phyloP scores from a whole-genome alignment of 2,113 vertebrate species.

The Platysteira castanea region DNA sequence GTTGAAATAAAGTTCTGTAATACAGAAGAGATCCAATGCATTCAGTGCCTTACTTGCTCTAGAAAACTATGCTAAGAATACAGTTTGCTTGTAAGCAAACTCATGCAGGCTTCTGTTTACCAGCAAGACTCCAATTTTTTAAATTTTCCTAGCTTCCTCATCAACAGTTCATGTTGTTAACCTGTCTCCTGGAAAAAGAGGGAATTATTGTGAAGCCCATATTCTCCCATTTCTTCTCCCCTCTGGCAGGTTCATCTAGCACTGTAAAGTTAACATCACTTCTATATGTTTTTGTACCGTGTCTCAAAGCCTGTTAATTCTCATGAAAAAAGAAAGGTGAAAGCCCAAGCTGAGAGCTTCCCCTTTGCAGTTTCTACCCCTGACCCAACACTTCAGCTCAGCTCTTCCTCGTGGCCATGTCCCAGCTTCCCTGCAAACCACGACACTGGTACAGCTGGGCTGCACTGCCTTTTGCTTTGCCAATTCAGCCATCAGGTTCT shows the following conservation, averaged over 20 bases:
- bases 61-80: neutral
- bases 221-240: neutral
- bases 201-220: neutral
- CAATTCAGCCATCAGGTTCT: neutral
- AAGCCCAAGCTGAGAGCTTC: neutral
- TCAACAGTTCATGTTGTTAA: neutral
- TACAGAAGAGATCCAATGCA: neutral
- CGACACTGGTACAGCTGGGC: rapidly evolving
- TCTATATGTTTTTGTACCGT: rapidly evolving
- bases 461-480: neutral
- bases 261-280: neutral
- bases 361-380: neutral
- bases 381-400: neutral
- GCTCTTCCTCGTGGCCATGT: rapidly evolving
- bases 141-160: neutral
- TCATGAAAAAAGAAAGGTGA: neutral
- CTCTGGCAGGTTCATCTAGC: neutral
- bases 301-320: neutral
- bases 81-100: neutral
- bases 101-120: neutral
- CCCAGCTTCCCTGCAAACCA: neutral
- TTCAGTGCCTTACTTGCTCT: neutral
- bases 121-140: neutral
- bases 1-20: neutral
- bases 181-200: neutral